Conservation (phyloP, 1,140 invertebrate species). For the Rhyacophila brunnea region DNA sequence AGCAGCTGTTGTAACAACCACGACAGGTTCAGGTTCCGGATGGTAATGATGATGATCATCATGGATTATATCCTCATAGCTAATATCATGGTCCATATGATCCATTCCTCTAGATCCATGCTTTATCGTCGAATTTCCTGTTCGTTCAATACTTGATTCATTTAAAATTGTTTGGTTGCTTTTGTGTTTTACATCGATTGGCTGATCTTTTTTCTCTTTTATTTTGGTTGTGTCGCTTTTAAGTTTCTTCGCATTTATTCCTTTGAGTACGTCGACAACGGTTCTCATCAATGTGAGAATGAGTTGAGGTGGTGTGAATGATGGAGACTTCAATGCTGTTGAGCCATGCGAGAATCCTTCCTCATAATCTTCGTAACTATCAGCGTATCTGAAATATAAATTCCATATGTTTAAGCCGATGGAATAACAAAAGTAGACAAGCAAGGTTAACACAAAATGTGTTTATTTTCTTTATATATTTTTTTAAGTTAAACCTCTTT, state of each 20-base stretch:
- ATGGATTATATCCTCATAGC: slow-evolving; percentile 30
- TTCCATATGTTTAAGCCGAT: too few species aligned
- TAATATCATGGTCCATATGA: slow-evolving; percentile 11
- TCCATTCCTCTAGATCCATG: slow-evolving; percentile 22
- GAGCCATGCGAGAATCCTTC: background rate
- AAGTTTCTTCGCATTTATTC: slow-evolving; percentile 43
- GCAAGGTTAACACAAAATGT: too few species aligned
- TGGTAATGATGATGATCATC: slow-evolving; percentile 29
- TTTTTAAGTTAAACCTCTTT: too few species aligned
- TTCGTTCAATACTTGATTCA: background rate
- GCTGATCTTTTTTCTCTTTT: slow-evolving; percentile 7
- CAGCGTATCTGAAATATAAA: slow-evolving; percentile 17
- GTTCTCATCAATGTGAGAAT: slow-evolving; percentile 45
- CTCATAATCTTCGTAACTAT: slow-evolving; percentile 17
- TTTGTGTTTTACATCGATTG: background rate
- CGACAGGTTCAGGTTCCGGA: slow-evolving; percentile 28
- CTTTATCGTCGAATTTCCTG: background rate
- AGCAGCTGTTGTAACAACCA: slow-evolving; percentile 34
- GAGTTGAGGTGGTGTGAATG: slow-evolving; percentile 44
- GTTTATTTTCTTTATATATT: too few species aligned
- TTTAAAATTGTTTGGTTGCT: background rate
- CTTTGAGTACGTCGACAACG: slow-evolving; percentile 44
- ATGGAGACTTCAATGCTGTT: slow-evolving; percentile 13
- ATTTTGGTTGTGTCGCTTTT: slow-evolving; percentile 10
- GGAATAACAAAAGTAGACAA: too few species aligned